Evolutionary conservation across 2,113 vertebrate species (phyloP).

Genomic region (Etheostoma cragini): DNA sequence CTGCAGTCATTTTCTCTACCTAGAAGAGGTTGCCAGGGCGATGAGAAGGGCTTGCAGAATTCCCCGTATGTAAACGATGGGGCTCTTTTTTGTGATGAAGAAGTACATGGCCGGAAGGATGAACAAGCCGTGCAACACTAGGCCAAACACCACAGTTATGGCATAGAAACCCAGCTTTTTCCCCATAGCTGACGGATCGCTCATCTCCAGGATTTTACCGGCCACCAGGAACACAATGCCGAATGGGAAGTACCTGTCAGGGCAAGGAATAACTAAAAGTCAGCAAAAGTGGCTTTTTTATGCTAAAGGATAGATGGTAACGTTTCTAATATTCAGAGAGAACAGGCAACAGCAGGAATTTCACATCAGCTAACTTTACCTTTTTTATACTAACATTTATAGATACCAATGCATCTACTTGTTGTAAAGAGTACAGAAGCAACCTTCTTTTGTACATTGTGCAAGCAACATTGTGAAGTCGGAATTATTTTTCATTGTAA

Average conservation of each 20-base stretch:
- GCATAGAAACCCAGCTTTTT: slow-evolving; percentile 98
- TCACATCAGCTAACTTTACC: no score
- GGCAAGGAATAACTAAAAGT: background rate
- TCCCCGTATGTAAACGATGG: slow-evolving; percentile 97
- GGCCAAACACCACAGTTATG: slow-evolving; percentile 93
- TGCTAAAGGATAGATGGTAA: no score
- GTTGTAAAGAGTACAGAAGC: no score
- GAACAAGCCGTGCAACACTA: slow-evolving; percentile 93
- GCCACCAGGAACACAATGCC: slow-evolving; percentile 98
- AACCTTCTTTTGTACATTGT: no score
- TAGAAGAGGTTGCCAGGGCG: slow-evolving; percentile 96
- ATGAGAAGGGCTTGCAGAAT: slow-evolving; percentile 97
- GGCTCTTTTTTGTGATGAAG: slow-evolving; percentile 98
- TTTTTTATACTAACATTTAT: no score
- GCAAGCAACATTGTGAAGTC: no score
- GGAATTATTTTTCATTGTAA: no score
- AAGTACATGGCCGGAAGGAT: slow-evolving; percentile 97
- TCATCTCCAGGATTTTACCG: slow-evolving; percentile 98
- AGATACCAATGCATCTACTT: no score
- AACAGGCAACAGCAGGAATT: no score
- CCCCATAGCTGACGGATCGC: slow-evolving; percentile 93
- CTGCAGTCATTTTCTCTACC: slow-evolving; percentile 82
- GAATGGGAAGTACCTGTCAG: slow-evolving; percentile 94
- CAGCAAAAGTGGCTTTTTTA: background rate
- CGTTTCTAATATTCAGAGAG: no score